Conservation (phyloP, 1,140 invertebrate genomes). For the Camponotus floridanus region DNA sequence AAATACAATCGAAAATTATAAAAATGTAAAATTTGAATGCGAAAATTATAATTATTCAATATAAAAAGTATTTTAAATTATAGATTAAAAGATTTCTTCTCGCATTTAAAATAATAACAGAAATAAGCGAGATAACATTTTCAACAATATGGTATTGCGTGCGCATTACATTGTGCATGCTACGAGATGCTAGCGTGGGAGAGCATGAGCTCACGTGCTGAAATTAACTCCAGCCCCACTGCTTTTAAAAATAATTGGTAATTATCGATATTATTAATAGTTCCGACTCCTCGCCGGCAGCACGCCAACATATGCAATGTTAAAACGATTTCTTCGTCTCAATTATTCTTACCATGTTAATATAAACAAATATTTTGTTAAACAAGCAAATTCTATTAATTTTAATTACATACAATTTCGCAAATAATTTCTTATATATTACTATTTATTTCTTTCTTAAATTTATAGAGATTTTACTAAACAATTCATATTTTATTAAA, state of each 20-base stretch:
- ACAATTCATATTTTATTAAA: not conserved
- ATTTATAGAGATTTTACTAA: not conserved
- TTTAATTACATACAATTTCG: not conserved
- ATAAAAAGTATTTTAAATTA: not conserved
- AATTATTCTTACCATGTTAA: constrained; percentile 25
- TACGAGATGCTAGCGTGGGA: constrained; percentile 50
- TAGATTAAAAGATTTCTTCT: not conserved
- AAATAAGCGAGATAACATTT: constrained; percentile 7
- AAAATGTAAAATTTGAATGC: not conserved
- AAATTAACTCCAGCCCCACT: constrained; percentile 73
- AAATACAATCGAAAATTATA: not conserved
- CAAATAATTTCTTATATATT: not conserved
- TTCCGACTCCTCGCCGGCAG: constrained; percentile 37
- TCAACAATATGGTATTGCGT: not conserved
- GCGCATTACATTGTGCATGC: constrained; percentile 59
- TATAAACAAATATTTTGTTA: not conserved
- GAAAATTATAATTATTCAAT: not conserved
- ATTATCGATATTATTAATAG: constrained; percentile 76
- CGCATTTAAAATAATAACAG: not conserved
- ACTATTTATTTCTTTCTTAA: not conserved
- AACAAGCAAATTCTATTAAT: not conserved
- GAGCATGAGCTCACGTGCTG: constrained; percentile 75
- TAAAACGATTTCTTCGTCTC: constrained; percentile 34
- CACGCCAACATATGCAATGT: constrained; percentile 10
- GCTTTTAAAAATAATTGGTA: constrained; percentile 77